Base-by-base conservation (phyloP, 1,140 invertebrate species). In the Campodea augens region DNA sequence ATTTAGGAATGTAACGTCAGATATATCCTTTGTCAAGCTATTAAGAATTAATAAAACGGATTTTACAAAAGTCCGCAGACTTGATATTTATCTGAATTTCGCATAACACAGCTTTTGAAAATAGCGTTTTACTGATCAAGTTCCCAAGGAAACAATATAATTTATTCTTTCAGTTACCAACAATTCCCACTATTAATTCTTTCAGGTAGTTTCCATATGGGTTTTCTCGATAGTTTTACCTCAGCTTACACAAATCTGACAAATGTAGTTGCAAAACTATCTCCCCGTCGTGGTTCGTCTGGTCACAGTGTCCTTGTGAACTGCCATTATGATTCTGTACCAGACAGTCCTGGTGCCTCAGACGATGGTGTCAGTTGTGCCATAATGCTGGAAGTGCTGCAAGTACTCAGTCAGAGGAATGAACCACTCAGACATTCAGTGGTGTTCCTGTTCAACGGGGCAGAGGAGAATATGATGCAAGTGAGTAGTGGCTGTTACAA, bases 241-340 rank as follows among this genome's bases (percentile, higher is more conserved):
- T 70, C 65, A 51, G 54, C 59, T 5, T 74, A 75, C 54, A 51
- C 62, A 7, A 69, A 70, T 48, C 53, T 71, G 5, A 68, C 71
- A 36, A 85, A 86, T 62, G 59, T 85, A 39, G 60, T 81, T 15
- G 81, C 73, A 0, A 69, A 74, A 53, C 51, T 88, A 19, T 66
- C 60, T 23, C 63, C 76, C 41, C 64, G 66, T 1, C 61, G 60
- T 27, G 60, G 63, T 24, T 65, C 50, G 52, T 60, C 51, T 1
- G 58, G 61, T 47, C 56, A 71, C 43, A 71, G 74, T 36, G 48
- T 87, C 25, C 59, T 87, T n/a, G 60, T 88, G 25, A 88, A 85
- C 61, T 83, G 81, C 52, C 83, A 88, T 58, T 84, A 76, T 64
- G 83, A 87, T 60, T 73, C 76, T 37, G 75, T 82, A n/a, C 70